Evolutionary conservation across 1,140 invertebrate species (phyloP).

Genomic region (Aphidius ervi): DNA sequence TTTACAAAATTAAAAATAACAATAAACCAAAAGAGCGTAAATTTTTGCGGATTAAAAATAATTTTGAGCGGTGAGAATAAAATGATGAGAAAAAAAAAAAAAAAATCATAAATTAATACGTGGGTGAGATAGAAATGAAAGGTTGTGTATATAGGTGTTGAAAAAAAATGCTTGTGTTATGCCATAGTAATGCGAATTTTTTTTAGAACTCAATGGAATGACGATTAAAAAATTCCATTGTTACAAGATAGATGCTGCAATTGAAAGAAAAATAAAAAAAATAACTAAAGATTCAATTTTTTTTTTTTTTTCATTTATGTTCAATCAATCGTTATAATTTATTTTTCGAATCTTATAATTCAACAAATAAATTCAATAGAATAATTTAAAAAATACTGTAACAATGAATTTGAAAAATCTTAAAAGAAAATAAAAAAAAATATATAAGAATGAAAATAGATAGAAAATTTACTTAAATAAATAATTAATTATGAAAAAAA

Average conservation of each 20-base stretch:
- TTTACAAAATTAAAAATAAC: too few relatives aligned
- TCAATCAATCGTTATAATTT: slow-evolving; percentile 2
- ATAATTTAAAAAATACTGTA: too few relatives aligned
- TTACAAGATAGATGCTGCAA: not conserved
- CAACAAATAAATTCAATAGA: too few relatives aligned
- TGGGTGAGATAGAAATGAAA: not conserved
- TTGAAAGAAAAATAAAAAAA: not conserved
- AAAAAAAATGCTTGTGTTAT: slow-evolving; percentile 20
- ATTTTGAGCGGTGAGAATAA: slow-evolving; percentile 26
- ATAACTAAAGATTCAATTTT: slow-evolving; percentile 7
- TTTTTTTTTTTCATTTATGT: slow-evolving; percentile 9
- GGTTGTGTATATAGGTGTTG: not conserved
- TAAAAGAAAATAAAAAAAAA: too few relatives aligned
- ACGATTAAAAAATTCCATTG: slow-evolving; percentile 49
- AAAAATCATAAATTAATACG: not conserved
- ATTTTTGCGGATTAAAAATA: too few relatives aligned
- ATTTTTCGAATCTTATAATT: too few relatives aligned
- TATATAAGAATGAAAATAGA: too few relatives aligned
- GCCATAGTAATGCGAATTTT: too few relatives aligned
- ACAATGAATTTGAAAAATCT: too few relatives aligned
- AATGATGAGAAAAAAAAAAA: slow-evolving; percentile 6
- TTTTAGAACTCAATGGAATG: slow-evolving; percentile 35
- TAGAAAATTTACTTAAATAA: too few relatives aligned
- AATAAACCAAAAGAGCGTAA: too few relatives aligned
- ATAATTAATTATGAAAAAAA: too few relatives aligned